Conservation (phyloP, 2,888 invertebrate species). For the Zygaena filipendulae region DNA sequence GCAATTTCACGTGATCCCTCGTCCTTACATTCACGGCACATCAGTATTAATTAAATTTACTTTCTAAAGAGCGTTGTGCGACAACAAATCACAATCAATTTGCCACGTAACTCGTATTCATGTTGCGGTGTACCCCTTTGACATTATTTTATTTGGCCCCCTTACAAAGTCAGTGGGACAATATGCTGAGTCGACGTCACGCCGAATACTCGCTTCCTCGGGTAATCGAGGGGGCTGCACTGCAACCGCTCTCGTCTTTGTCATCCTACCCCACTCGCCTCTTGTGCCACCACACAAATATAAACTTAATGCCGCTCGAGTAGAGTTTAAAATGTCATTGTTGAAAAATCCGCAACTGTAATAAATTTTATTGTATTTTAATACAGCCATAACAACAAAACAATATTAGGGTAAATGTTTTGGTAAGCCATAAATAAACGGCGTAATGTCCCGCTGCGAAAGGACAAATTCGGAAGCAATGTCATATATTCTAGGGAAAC, state of each 20-base stretch:
- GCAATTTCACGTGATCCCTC: too few species aligned
- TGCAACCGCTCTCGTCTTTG: slow-evolving; percentile 42
- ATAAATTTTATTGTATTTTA: slow-evolving; percentile 65
- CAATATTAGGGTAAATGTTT: slow-evolving; percentile 69
- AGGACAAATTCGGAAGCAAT: slow-evolving; percentile 35
- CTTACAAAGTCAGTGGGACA: slow-evolving; percentile 32
- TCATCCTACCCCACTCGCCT: slow-evolving; percentile 41
- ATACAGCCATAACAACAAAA: slow-evolving; percentile 63
- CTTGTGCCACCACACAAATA: slow-evolving; percentile 15
- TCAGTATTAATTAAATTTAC: slow-evolving; percentile 35
- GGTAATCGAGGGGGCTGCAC: slow-evolving; percentile 59
- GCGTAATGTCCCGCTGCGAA: slow-evolving; percentile 43
- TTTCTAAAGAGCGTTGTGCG: slow-evolving; percentile 37
- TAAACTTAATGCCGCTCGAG: slow-evolving; percentile 5
- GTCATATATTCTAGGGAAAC: neutral
- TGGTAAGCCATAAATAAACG: slow-evolving; percentile 65
- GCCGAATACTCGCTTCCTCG: slow-evolving; percentile 49
- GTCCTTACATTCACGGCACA: slow-evolving; percentile 25
- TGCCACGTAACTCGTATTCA: slow-evolving; percentile 42
- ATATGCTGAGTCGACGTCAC: slow-evolving; percentile 58
- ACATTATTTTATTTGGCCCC: slow-evolving; percentile 24
- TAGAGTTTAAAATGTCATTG: slow-evolving; percentile 18
- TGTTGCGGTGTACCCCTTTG: slow-evolving; percentile 37
- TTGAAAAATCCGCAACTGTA: slow-evolving; percentile 39
- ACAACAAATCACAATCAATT: slow-evolving; percentile 56